Evolutionary conservation across 2,113 vertebrate genomes (phyloP).

Genomic region (Mesitornis unicolor): DNA sequence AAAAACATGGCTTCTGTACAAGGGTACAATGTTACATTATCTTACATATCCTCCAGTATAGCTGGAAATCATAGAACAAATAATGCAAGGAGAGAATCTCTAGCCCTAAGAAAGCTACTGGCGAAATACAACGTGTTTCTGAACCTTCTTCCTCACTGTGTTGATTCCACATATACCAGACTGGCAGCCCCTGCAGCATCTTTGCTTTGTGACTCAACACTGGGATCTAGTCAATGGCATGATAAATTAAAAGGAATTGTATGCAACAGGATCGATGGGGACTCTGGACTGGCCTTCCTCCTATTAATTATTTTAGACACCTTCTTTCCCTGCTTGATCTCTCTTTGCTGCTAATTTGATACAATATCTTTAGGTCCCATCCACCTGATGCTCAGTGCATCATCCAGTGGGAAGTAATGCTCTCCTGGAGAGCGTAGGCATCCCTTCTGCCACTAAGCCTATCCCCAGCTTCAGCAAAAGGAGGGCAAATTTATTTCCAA

Average conservation of each 20-base stretch:
- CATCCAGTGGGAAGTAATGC: not conserved
- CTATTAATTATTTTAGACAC: not conserved
- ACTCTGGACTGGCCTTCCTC: not conserved
- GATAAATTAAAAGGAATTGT: not conserved
- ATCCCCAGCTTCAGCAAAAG: not conserved
- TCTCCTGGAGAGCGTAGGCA: not conserved
- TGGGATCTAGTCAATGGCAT: not conserved
- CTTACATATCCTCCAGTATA: not conserved
- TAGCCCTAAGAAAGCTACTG: not conserved
- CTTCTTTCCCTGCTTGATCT: not conserved
- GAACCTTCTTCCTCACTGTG: not conserved
- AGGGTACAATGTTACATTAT: not conserved
- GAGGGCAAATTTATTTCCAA: not conserved
- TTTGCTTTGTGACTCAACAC: not conserved
- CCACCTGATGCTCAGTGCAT: not conserved
- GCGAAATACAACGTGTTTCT: not conserved
- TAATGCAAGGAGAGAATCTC: not conserved
- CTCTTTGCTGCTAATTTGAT: not conserved
- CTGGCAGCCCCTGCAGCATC: not conserved
- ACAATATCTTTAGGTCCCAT: not conserved
- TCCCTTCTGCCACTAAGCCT: not conserved
- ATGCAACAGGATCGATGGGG: not conserved
- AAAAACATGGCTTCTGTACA: not conserved
- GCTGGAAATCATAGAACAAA: not conserved
- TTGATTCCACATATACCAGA: not conserved